Base-by-base conservation (phyloP, 2,113 vertebrate species). In the Pantherophis guttatus region DNA sequence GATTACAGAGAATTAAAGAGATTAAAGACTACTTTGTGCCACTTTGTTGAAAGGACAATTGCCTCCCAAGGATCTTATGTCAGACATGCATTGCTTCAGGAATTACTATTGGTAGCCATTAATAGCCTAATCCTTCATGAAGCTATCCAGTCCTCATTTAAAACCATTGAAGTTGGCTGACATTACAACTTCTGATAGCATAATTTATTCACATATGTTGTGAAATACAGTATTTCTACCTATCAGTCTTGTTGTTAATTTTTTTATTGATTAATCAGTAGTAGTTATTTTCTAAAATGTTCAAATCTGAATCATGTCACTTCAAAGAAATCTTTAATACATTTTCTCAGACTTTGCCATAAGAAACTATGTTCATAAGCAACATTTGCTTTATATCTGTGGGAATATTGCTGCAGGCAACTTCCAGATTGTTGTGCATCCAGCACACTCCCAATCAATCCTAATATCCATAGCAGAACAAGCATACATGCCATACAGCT, bases 21-120 rank as follows among this genome's bases (percentile, higher is more conserved):
- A 95, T 12, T 88, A 90, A 0, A 39, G 26, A 88, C 59, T n/a
- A 89, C 91, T 62, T 91, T 29, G 44, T 94, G 39, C 59, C 94
- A 89, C 26, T 8, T 0, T 44, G 9, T 17, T 48, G 11, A n/a
- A 93, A 92, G 57, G 21, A 88, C 52, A 29, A n/a, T 2, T 95
- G 59, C 85, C 13, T 17, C 87, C 7, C 52, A 88, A 55, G 13
- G n/a, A 21, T 44, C 75, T 81, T 81, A 44, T 81, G 33, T 39
- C 15, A 81, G n/a, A 81, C 15, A 1, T 81, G 75, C 17, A 81
- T 21, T 44, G 2, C 17, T 81, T 81, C 15, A 44, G 75, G 75
- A 81, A 81, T 39, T 75, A 75, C 7, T 19, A 75, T 75, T 81
- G 33, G 33, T 39, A 44, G 33, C 33, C 75, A 21, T 2, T 75